Evolutionary conservation across 2,797 vertebrate genomes (phyloP).

Genomic region (Sternarchorhynchus goeldii): DNA sequence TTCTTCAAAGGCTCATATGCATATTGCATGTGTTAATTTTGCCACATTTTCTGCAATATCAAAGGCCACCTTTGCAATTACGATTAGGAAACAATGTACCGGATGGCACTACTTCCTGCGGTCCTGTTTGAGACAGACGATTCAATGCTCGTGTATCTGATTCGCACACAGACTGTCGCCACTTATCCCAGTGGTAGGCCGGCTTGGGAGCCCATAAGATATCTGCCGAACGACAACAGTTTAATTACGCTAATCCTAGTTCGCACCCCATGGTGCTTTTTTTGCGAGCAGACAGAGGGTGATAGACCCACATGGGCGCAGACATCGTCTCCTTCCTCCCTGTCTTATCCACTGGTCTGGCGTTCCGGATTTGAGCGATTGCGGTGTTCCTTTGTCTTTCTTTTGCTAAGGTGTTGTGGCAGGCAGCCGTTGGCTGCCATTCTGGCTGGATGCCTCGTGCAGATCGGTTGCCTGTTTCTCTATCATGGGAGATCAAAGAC

Average conservation of each 20-base stretch:
- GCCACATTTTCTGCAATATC: too few species aligned
- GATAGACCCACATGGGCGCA: constrained; percentile 38
- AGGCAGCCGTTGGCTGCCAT: constrained; percentile 61
- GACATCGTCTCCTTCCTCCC: constrained; percentile 14
- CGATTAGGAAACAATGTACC: too few species aligned
- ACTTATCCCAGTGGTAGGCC: constrained; percentile 21
- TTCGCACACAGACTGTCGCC: constrained; percentile 21
- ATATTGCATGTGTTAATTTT: too few species aligned
- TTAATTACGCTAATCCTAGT: constrained; percentile 51
- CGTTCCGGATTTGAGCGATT: constrained; percentile 51
- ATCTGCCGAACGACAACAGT: constrained; percentile 42
- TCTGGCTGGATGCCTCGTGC: constrained; percentile 58
- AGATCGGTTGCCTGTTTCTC: constrained; percentile 24
- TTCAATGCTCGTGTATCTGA: neutral
- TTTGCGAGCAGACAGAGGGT: constrained; percentile 31
- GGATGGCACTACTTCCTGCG: too few species aligned
- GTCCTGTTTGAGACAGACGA: too few species aligned
- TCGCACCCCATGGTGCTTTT: constrained; percentile 37
- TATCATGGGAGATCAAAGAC: constrained; percentile 43
- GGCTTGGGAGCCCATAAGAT: constrained; percentile 30
- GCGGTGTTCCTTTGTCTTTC: constrained; percentile 59
- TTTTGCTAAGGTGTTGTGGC: constrained; percentile 34
- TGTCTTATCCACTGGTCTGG: neutral
- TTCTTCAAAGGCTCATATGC: too few species aligned
- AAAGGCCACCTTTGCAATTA: too few species aligned